A percentile compares a stretch with the other conserved stretches of the same genome.
phyloP scores from a whole-genome alignment of 92 coral and sea anemone genomes.

The Parazoanthus atlanticus region DNA sequence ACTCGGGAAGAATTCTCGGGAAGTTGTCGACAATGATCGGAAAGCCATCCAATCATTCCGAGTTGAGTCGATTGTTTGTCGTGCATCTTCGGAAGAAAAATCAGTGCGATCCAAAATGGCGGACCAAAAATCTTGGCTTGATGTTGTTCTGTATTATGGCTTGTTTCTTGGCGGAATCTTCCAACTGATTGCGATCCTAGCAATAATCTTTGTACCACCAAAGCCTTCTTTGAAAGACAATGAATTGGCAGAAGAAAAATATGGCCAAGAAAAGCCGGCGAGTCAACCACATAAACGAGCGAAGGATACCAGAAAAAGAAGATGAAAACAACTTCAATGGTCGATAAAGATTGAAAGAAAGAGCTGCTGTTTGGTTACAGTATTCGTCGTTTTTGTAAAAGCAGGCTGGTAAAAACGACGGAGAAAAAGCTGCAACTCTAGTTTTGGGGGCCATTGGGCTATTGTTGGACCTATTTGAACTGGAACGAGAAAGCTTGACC shows the following conservation, averaged over 20 bases:
- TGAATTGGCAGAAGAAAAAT: slow-evolving; percentile 44
- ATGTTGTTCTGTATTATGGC: slow-evolving; percentile 75
- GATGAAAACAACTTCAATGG: not conserved
- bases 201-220: slow-evolving; percentile 77
- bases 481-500: not conserved
- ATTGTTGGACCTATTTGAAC: not conserved
- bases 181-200: slow-evolving; percentile 83
- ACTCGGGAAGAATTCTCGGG: not conserved
- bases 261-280: slow-evolving; percentile 24
- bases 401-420: not conserved
- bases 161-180: slow-evolving; percentile 84
- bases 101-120: slow-evolving; percentile 49
- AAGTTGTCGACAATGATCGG: not conserved
- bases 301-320: slow-evolving; percentile 64
- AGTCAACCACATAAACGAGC: slow-evolving; percentile 40
- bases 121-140: slow-evolving; percentile 52
- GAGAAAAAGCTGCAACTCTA: not conserved
- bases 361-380: not conserved
- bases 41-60: not conserved
- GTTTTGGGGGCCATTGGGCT: too few species aligned
- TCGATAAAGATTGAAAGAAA: not conserved
- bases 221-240: slow-evolving; percentile 50
- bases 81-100: not conserved
- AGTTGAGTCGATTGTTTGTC: not conserved
- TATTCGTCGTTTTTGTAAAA: not conserved